Conservation (phyloP, 2,797 vertebrate species). For the Eulemur albifrons region DNA sequence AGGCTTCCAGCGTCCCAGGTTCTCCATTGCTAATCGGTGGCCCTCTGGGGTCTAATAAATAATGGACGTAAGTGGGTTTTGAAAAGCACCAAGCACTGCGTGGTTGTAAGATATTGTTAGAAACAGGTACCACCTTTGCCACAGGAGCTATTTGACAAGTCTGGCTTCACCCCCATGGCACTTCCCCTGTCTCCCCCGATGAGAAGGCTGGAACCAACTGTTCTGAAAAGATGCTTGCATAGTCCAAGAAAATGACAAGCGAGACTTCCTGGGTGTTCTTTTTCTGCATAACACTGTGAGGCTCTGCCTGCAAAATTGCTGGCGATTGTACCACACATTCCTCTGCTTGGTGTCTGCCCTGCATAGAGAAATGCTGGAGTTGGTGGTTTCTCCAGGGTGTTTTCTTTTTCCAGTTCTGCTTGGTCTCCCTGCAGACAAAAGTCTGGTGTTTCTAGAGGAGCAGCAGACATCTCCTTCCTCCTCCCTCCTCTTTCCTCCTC, state of each 20-base stretch:
- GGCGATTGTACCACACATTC: not conserved
- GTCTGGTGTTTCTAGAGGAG: not conserved
- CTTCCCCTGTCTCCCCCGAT: conserved; percentile 6
- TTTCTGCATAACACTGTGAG: not conserved
- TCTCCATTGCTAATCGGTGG: not conserved
- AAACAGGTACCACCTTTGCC: not conserved
- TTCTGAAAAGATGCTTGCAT: conserved; percentile 5
- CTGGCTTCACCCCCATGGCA: not conserved
- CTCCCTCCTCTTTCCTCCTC: not conserved
- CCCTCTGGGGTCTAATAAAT: not conserved
- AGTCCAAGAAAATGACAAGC: not conserved
- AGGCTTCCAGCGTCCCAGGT: not conserved
- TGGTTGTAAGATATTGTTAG: conserved; percentile 18
- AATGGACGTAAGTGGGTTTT: conserved; percentile 16
- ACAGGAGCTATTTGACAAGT: conserved; percentile 22
- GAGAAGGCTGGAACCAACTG: not conserved
- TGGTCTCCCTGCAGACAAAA: not conserved
- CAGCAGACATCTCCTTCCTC: not conserved
- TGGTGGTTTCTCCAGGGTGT: not conserved
- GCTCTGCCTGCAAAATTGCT: not conserved
- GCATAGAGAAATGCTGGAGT: not conserved
- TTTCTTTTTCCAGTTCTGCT: not conserved
- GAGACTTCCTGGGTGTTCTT: not conserved
- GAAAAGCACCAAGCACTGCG: not conserved
- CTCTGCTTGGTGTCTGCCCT: not conserved